Conservation (phyloP, 1,140 invertebrate species). For the Apocrypta bakeri region DNA sequence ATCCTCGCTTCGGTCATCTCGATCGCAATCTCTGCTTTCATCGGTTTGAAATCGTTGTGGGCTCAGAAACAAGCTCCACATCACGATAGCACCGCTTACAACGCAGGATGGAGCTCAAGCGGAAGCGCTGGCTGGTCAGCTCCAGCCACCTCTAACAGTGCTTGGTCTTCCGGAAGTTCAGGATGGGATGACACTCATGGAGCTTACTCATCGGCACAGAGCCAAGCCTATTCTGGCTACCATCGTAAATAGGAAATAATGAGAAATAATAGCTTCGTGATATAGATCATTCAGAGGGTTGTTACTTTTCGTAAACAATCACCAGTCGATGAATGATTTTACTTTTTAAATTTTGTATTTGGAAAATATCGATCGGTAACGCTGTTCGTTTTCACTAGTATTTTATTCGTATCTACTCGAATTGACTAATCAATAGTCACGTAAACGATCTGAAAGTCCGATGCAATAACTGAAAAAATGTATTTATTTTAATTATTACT, state of each 20-base stretch:
- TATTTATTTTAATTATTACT: constrained; percentile 2
- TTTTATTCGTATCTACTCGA: too few relatives aligned
- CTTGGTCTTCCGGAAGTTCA: constrained; percentile 67
- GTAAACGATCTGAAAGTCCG: too few relatives aligned
- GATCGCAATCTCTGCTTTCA: constrained; percentile 77
- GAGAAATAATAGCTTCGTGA: too few relatives aligned
- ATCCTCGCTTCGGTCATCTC: constrained; percentile 78
- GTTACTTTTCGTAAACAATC: too few relatives aligned
- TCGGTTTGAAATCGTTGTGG: constrained; percentile 65
- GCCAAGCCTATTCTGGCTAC: constrained; percentile 55
- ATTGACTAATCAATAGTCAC: too few relatives aligned
- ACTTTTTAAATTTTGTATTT: too few relatives aligned
- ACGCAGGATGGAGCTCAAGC: neutral
- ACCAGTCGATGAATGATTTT: too few relatives aligned
- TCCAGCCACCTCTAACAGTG: constrained; percentile 61
- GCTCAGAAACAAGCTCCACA: neutral
- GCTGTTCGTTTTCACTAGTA: too few relatives aligned
- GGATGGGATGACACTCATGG: constrained; percentile 54
- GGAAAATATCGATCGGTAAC: too few relatives aligned
- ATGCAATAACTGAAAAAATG: neutral
- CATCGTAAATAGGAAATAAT: constrained; percentile 44
- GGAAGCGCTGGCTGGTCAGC: constrained; percentile 66
- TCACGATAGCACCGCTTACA: neutral
- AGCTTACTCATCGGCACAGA: constrained; percentile 51
- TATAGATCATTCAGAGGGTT: too few relatives aligned